These are phyloP conservation scores for Pocillopora verrucosa DNA, from an alignment of 64 coral and sea anemone species.

Conservation along the genomic window DNA sequence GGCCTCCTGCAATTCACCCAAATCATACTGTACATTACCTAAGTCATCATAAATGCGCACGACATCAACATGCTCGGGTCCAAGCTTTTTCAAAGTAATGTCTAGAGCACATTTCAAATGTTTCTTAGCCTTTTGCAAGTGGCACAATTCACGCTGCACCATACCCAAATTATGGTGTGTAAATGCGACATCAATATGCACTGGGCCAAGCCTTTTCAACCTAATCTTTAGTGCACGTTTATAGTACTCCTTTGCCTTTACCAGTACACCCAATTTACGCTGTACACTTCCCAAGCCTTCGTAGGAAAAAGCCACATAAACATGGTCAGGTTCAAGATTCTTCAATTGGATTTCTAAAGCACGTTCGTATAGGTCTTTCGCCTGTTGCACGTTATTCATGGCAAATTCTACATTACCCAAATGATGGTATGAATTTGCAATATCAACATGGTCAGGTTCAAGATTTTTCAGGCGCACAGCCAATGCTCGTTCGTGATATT, in stretches of 20 bases:
- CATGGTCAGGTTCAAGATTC: neutral
- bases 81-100: slow-evolving; percentile 26
- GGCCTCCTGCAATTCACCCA: neutral
- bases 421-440: too few relatives aligned
- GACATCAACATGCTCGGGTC: neutral
- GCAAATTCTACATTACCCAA: neutral
- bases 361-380: too few relatives aligned
- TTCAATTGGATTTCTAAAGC: neutral
- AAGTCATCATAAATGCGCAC: too few relatives aligned
- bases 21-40: too few relatives aligned
- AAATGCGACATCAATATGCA: neutral
- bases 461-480: neutral
- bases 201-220: neutral
- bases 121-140: neutral
- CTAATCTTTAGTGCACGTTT: neutral
- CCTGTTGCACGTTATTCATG: neutral
- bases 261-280: neutral
- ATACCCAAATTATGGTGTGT: neutral
- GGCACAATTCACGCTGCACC: neutral
- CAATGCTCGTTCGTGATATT: too few relatives aligned
- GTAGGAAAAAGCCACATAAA: neutral
- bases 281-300: neutral
- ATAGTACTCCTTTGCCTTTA: slow-evolving; percentile 10
- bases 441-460: neutral
- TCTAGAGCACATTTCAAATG: neutral